A percentile compares a stretch with the other conserved stretches of the same genome.
Evolutionary conservation across 2,113 vertebrate genomes (phyloP).

Genomic region (Acanthochromis polyacanthus): DNA sequence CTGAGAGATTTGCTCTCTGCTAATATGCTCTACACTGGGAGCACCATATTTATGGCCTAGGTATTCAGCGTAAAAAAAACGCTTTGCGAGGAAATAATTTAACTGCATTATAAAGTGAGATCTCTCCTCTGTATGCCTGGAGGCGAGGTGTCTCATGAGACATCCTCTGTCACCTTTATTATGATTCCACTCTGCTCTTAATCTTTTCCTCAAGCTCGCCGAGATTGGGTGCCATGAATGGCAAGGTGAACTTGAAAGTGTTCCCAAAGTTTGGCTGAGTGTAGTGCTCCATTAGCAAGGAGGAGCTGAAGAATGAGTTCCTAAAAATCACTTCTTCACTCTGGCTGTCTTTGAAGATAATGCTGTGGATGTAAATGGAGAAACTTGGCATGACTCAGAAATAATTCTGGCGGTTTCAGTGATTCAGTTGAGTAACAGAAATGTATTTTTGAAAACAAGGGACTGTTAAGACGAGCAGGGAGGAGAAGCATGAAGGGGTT

Average conservation of each 20-base stretch:
- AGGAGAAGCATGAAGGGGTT: not conserved
- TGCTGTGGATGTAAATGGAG: conserved; percentile 21
- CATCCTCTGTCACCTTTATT: conserved; percentile 71
- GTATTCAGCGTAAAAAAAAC: conserved; percentile 52
- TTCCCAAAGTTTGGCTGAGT: conserved; percentile 53
- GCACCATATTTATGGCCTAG: not conserved
- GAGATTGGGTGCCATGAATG: conserved; percentile 50
- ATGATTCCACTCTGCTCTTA: conserved; percentile 68
- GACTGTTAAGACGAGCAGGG: not conserved
- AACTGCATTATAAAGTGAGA: conserved; percentile 58
- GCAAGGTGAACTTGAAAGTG: conserved; percentile 66
- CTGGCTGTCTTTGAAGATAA: conserved; percentile 7
- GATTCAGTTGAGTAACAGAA: not conserved
- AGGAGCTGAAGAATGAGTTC: conserved; percentile 44
- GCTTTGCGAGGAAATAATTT: conserved; percentile 57
- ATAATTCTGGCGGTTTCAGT: not conserved
- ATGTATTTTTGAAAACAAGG: conserved; percentile 2
- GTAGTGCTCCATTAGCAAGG: conserved; percentile 36
- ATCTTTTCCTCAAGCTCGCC: conserved; percentile 58
- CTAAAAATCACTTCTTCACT: conserved; percentile 29
- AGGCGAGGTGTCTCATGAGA: conserved; percentile 56
- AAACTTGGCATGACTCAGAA: not conserved
- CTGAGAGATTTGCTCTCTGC: not conserved
- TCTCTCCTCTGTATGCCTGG: conserved; percentile 44
- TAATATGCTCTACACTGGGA: conserved; percentile 8